Evolutionary conservation across 2,797 vertebrate genomes (phyloP), one percentile per base, ranked within the genome.

Genomic region (Phaenicophaeus curvirostris): DNA sequence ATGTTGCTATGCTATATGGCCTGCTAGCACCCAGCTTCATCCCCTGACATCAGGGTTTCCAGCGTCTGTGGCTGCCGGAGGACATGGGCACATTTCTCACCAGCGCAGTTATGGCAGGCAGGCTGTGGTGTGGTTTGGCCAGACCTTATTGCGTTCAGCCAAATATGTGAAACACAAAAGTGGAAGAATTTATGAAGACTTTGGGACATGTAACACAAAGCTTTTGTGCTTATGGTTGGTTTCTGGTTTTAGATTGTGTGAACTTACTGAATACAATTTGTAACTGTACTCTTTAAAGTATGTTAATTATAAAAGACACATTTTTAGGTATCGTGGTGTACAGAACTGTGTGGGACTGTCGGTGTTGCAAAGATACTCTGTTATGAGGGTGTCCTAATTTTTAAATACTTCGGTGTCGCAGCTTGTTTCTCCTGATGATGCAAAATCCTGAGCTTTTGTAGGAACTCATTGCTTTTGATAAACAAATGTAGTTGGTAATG

Each of bases 1-100:
- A 83, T 85, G 77, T 90, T 93, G 80, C 95, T 92, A 79, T 94
- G 90, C 91, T 96, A 89, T 78, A 71, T 85, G 93, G 87, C 89
- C 89, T 71, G 63, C 84, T 75, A 74, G 85, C 78, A 62, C 73
- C 80, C 72, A 17, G 86, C 94, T 95, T 95, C 24, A 7, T 80
- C 54, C 71, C 72, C 90, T 96, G 92, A 90, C 30, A 4, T 95
- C 61, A 37, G 84, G 73, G 42, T 79, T 92, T 94, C 80, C 91
- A 77, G 66, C 4, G 0, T 72, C 94, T 85, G 80, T 85, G 71
- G 85, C 41, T 85, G 54, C 54, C 28, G 1, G 76, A 58, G 53
- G 90, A 83, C 17, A 44, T 6, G 33, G 87, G 87, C n/a, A 20
- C 93, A 91, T 93, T 90, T 94, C 86, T 94, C 59, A 84, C 82